Evolutionary conservation across 2,888 invertebrate species (phyloP).

Genomic region (Xanthia icteritia): DNA sequence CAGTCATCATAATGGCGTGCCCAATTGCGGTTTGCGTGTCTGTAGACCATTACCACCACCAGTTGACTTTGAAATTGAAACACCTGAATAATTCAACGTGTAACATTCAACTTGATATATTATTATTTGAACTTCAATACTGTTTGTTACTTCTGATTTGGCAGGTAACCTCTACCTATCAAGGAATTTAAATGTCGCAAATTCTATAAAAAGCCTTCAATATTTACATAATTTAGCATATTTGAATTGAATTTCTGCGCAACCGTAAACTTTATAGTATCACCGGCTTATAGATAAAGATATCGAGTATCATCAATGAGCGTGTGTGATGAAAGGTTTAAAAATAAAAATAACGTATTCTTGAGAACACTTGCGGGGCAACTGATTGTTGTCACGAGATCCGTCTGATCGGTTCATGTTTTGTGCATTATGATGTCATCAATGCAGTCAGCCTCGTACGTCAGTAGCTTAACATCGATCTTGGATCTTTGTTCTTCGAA

Average conservation of each 20-base stretch:
- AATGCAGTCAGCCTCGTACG: slow-evolving; percentile 29
- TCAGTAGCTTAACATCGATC: slow-evolving; percentile 23
- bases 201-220: slow-evolving; percentile 28
- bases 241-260: slow-evolving; percentile 35
- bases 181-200: slow-evolving; percentile 22
- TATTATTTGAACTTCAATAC: slow-evolving; percentile 32
- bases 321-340: slow-evolving; percentile 23
- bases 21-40: slow-evolving; percentile 60
- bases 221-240: slow-evolving; percentile 47
- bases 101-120: slow-evolving; percentile 33
- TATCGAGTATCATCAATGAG: slow-evolving; percentile 47
- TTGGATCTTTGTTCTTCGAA: slow-evolving; percentile 28
- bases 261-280: slow-evolving; percentile 32
- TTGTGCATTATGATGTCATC: slow-evolving; percentile 52
- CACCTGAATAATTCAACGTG: slow-evolving; percentile 33
- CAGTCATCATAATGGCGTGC: slow-evolving; percentile 38
- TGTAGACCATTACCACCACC: slow-evolving; percentile 47
- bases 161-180: neutral
- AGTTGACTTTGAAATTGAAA: slow-evolving; percentile 53
- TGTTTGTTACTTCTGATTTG: slow-evolving; percentile 26
- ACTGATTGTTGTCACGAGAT: slow-evolving; percentile 25
- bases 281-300: slow-evolving; percentile 19
- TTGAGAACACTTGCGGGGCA: neutral
- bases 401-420: slow-evolving; percentile 19
- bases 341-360: slow-evolving; percentile 51